Percentiles rank a stretch among this genome's conserved stretches.
Evolutionary conservation across 2,797 vertebrate genomes (phyloP).

Genomic region (Apogon hyalosoma): DNA sequence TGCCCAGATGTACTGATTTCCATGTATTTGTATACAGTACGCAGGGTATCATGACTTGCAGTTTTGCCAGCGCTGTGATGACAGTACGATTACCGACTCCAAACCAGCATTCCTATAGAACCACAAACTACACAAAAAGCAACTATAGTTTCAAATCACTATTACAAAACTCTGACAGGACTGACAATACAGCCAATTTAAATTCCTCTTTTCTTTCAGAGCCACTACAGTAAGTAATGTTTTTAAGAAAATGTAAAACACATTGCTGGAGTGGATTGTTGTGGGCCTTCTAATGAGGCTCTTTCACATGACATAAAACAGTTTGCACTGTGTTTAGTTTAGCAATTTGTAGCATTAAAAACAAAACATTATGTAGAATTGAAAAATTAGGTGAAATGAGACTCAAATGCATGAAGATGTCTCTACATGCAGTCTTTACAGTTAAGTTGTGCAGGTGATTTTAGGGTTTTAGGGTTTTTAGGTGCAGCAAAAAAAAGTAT

Average conservation of each 20-base stretch:
- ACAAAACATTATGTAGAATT: neutral
- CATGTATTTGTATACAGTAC: slow-evolving; percentile 6
- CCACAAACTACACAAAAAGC: slow-evolving; percentile 30
- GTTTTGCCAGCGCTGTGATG: slow-evolving; percentile 24
- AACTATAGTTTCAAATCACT: slow-evolving; percentile 25
- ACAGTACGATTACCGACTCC: slow-evolving; percentile 1
- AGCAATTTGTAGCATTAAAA: neutral
- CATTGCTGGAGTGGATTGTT: slow-evolving; percentile 3
- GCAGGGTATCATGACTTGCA: slow-evolving; percentile 3
- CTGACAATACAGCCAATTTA: slow-evolving; percentile 3
- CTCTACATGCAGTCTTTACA: too few relatives aligned
- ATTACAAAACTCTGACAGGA: slow-evolving; percentile 15
- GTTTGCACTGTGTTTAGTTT: slow-evolving; percentile 14
- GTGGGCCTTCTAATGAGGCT: neutral
- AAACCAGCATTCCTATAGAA: slow-evolving; percentile 29
- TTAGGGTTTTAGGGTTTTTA: too few relatives aligned
- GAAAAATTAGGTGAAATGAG: too few relatives aligned
- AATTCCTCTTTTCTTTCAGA: neutral
- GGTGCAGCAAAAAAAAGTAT: too few relatives aligned
- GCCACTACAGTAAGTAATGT: neutral
- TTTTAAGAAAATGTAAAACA: slow-evolving; percentile 21
- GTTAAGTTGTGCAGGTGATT: too few relatives aligned
- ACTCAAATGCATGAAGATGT: too few relatives aligned
- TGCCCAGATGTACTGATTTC: slow-evolving; percentile 42
- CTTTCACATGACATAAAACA: neutral